These are phyloP conservation scores for Sesia bembeciformis DNA, from an alignment of 2,888 invertebrate genomes.

Conservation along the genomic window DNA sequence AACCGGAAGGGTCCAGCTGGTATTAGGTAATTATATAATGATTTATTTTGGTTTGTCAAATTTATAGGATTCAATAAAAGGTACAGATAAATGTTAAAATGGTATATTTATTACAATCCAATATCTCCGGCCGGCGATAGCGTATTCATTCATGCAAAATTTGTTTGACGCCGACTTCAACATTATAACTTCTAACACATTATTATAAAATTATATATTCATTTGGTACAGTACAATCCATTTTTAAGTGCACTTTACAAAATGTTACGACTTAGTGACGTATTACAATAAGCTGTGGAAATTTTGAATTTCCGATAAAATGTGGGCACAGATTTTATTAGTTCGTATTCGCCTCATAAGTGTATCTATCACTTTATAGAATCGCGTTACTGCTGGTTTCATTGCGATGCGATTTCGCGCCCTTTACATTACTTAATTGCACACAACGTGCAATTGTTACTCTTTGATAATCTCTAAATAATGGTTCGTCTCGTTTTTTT, in stretches of 20 bases:
- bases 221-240: constrained; percentile 64
- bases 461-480: too few relatives aligned
- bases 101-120: constrained; percentile 74
- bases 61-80: neutral
- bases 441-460: too few relatives aligned
- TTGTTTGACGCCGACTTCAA: constrained; percentile 52
- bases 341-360: too few relatives aligned
- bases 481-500: too few relatives aligned
- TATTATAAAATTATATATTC: constrained; percentile 73
- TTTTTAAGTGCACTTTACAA: constrained; percentile 68
- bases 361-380: too few relatives aligned
- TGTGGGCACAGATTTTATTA: constrained; percentile 5
- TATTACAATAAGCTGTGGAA: constrained; percentile 53
- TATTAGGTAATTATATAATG: neutral
- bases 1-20: too few relatives aligned
- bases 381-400: too few relatives aligned
- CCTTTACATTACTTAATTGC: too few relatives aligned
- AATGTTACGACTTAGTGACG: constrained; percentile 50
- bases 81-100: constrained; percentile 56
- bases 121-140: constrained; percentile 54
- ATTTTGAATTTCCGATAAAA: constrained; percentile 50
- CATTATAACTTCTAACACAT: constrained; percentile 57
- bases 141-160: constrained; percentile 60
- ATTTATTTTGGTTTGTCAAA: neutral
- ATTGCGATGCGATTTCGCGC: too few relatives aligned